Conservation (phyloP, 1,140 invertebrate species). For the Venustaconcha ellipsiformis region DNA sequence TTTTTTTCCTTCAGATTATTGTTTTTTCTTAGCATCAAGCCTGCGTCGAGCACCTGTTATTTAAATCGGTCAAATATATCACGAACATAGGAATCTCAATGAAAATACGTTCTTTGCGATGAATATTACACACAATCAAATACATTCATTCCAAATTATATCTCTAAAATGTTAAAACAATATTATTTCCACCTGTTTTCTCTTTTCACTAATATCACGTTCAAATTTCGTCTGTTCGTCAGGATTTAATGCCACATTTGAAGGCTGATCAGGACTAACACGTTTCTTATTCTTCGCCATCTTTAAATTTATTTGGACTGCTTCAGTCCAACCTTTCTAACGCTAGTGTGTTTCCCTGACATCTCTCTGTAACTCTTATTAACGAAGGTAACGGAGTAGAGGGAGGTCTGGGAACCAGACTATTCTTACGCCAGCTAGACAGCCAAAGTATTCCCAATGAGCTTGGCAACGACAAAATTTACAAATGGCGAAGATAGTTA, state of each 20-base stretch:
- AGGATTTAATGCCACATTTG: constrained; percentile 35
- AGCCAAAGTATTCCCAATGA: not conserved
- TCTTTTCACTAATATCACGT: constrained; percentile 40
- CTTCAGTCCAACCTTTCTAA: no score
- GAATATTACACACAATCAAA: not conserved
- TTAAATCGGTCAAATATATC: no score
- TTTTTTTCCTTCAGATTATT: no score
- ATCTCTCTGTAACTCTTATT: no score
- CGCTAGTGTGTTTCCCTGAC: no score
- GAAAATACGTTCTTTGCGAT: not conserved
- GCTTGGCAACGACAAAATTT: constrained; percentile 39
- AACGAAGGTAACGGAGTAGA: no score
- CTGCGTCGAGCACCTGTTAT: no score
- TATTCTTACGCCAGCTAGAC: not conserved
- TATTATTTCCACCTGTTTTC: constrained; percentile 35
- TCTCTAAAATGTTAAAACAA: not conserved
- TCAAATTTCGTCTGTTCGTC: constrained; percentile 47
- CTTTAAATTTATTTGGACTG: constrained; percentile 13
- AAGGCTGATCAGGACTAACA: constrained; percentile 8
- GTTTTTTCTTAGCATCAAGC: no score
- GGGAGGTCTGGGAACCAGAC: no score
- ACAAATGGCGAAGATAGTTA: constrained; percentile 63
- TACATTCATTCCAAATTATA: not conserved
- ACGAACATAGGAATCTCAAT: not conserved
- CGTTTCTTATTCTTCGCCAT: constrained; percentile 30